Percentiles rank a stretch among this genome's conserved stretches.
phyloP scores from a whole-genome alignment of 2,888 invertebrate species.

The Trichopoda pennipes region DNA sequence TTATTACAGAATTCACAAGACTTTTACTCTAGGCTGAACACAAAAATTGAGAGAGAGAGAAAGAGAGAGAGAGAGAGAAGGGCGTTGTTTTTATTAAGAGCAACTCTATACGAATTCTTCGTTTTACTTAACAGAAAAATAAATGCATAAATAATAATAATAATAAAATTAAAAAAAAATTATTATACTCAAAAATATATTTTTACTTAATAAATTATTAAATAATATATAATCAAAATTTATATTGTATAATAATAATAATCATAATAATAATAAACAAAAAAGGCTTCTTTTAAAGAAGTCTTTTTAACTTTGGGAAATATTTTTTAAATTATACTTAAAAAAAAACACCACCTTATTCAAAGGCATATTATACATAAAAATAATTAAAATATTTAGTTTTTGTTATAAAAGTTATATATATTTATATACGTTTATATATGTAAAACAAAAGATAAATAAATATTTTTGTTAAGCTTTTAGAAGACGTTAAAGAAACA shows the following conservation, averaged over 20 bases:
- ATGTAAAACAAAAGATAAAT: slow-evolving; percentile 33
- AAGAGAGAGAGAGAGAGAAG: slow-evolving; percentile 32
- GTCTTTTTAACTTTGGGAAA: slow-evolving; percentile 49
- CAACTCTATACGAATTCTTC: slow-evolving; percentile 46
- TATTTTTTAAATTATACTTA: slow-evolving; percentile 47
- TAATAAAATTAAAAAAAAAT: slow-evolving; percentile 37
- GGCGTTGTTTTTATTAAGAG: slow-evolving; percentile 31
- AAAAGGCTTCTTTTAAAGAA: slow-evolving; percentile 28
- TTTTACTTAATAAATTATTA: slow-evolving; percentile 49
- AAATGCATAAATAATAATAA: no score
- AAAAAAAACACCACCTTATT: slow-evolving; percentile 67
- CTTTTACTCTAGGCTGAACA: slow-evolving; percentile 78
- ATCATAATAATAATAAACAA: not conserved
- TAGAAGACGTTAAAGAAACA: slow-evolving; percentile 49
- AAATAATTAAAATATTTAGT: slow-evolving; percentile 20
- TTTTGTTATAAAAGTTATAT: slow-evolving; percentile 52
- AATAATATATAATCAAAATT: slow-evolving; percentile 59
- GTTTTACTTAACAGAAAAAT: slow-evolving; percentile 43
- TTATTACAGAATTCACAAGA: slow-evolving; percentile 78
- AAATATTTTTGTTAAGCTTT: slow-evolving; percentile 70
- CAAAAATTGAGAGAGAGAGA: no score
- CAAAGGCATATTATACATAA: slow-evolving; percentile 48
- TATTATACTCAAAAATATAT: slow-evolving; percentile 59
- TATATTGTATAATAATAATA: slow-evolving; percentile 42
- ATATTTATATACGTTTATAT: no score